phyloP scores from a whole-genome alignment of 1,140 invertebrate genomes.

The Temnothorax longispinosus region DNA sequence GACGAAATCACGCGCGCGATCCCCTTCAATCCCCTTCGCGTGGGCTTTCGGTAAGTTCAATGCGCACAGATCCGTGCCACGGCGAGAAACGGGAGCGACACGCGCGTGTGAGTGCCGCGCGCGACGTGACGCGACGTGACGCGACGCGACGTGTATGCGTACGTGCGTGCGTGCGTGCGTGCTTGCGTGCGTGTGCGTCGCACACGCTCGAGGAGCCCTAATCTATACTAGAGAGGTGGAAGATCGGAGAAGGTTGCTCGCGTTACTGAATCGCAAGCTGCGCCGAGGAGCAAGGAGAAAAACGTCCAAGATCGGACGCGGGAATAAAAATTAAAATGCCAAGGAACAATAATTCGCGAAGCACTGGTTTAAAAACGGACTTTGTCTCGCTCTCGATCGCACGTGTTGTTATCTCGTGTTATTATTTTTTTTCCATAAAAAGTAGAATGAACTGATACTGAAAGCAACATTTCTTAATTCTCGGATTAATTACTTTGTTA shows the following conservation, averaged over 20 bases:
- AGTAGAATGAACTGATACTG: background rate
- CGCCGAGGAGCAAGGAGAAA: background rate
- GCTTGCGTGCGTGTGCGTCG: background rate
- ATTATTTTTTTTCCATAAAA: background rate
- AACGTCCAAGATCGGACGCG: background rate
- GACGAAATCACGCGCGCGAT: conserved; percentile 58
- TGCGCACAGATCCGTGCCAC: conserved; percentile 81
- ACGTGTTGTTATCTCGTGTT: background rate
- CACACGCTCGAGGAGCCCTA: background rate
- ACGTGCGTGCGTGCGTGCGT: background rate
- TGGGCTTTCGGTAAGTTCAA: conserved; percentile 82
- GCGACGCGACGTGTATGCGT: background rate
- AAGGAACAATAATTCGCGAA: background rate
- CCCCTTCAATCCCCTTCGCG: conserved; percentile 12
- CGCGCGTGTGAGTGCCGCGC: background rate
- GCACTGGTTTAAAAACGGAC: background rate
- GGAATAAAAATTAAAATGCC: background rate
- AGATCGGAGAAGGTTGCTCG: background rate
- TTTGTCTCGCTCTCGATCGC: background rate
- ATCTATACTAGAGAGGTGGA: conserved; percentile 18
- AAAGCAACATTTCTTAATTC: background rate
- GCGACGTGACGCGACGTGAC: background rate
- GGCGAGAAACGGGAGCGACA: conserved; percentile 56
- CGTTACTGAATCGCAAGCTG: background rate
- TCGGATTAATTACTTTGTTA: background rate